These are phyloP conservation scores for Disparrhopalites patrizii DNA, from an alignment of 2,888 invertebrate species.

Conservation along the genomic window DNA sequence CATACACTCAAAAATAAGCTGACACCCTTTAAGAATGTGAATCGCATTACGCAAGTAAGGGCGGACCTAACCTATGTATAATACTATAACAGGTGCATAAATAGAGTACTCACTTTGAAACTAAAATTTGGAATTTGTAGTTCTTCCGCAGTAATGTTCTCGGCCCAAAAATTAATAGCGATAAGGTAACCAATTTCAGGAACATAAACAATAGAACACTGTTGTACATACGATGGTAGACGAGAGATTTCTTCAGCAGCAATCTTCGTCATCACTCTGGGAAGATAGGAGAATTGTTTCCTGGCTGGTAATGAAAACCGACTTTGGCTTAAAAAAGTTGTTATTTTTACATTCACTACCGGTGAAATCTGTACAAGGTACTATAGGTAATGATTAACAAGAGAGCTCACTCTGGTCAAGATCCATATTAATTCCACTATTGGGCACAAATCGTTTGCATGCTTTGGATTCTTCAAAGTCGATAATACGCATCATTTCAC, in stretches of 20 bases:
- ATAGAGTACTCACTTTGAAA: slow-evolving; percentile 60
- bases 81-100: too few relatives aligned
- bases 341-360: too few relatives aligned
- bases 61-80: too few relatives aligned
- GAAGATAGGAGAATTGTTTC: slow-evolving; percentile 34
- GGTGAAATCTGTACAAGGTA: too few relatives aligned
- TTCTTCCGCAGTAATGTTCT: slow-evolving; percentile 57
- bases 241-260: slow-evolving; percentile 36
- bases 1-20: too few relatives aligned
- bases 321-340: too few relatives aligned
- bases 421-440: slow-evolving; percentile 67
- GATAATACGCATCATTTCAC: slow-evolving; percentile 68
- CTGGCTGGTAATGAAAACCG: slow-evolving; percentile 27
- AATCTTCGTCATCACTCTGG: slow-evolving; percentile 39
- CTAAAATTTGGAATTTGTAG: slow-evolving; percentile 64
- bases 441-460: slow-evolving; percentile 68
- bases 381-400: too few relatives aligned
- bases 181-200: slow-evolving; percentile 76
- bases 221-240: slow-evolving; percentile 48
- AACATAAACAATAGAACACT: slow-evolving; percentile 66
- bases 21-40: too few relatives aligned
- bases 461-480: slow-evolving; percentile 63
- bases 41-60: too few relatives aligned
- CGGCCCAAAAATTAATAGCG: slow-evolving; percentile 65
- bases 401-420: slow-evolving; percentile 65